Base-by-base conservation (phyloP, 2,888 invertebrate species). In the Andrena bucephala region DNA sequence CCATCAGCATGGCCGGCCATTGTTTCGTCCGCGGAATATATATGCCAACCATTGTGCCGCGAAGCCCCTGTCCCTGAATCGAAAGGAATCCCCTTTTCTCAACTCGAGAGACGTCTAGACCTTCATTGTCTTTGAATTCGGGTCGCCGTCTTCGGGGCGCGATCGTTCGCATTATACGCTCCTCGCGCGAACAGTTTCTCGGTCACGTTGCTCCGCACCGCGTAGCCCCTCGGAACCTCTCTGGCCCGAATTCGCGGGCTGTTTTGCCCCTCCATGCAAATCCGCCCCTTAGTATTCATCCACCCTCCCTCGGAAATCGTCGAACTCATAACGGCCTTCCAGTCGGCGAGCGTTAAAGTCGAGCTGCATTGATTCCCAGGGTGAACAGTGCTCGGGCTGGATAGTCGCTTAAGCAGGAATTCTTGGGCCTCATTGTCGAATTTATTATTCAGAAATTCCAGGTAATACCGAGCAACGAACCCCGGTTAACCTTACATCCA, bases 101-200 rank as follows among this genome's bases (percentile, higher is more conserved):
- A 59, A 81, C 42, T 62, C 72, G 50, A 60, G 31, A 67, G 65
- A 33, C 79, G 75, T 85, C 81, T 77, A 69, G 77, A 52, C 68
- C 54, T 63, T 77, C 83, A 85, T 90, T 89, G 90, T 89, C 80
- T 87, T 77, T 57, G 84, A 86, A 90, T 89, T 84, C 88, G 85
- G 89, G 89, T 90, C 89, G 79, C 33, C 69, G 54, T 50, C 24
- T n/a, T 42, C 67, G 16, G 29, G n/a, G n/a, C 69, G 29, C 67
- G 70, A 57, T 24, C 57, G 20, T 24, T 8, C 52, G 57, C 57
- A 57, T 57, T 57, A 24, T 27, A 57, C 27, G 24, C 8, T 16
- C 10, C 67, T 62, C 50, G 67, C 36, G 16, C 36, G 24, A 48
- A 6, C 16, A 57, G 59, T 31, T 63, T 69, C 63, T 75, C 29